phyloP scores from a whole-genome alignment of 1,140 invertebrate species.

The Cherax quadricarinatus region DNA sequence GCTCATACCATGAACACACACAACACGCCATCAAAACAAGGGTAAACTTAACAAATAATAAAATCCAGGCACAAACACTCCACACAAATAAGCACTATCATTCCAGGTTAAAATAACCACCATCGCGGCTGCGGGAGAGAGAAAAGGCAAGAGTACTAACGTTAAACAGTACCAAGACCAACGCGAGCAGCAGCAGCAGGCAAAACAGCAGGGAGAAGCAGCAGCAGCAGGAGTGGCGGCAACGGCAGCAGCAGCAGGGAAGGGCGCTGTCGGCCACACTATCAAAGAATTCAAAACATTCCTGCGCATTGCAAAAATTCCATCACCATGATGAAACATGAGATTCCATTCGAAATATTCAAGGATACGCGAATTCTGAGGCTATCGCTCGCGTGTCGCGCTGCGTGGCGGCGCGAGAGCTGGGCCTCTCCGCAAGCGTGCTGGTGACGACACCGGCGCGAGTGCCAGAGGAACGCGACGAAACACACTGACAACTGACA shows the following conservation, averaged over 20 bases:
- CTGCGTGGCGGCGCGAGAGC: not conserved
- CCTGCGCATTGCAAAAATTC: conserved; percentile 13
- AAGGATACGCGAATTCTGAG: not conserved
- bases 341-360: conserved; percentile 33
- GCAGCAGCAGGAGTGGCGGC: not conserved
- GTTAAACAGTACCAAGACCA: not conserved
- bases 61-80: too few species aligned
- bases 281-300: conserved; percentile 30
- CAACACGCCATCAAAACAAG: too few species aligned
- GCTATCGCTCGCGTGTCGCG: not conserved
- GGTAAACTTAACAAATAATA: too few species aligned
- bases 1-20: too few species aligned
- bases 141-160: too few species aligned
- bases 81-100: too few species aligned
- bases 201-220: not conserved
- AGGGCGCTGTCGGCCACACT: not conserved
- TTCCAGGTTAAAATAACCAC: too few species aligned
- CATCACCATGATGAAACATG: conserved; percentile 36
- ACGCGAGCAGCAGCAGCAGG: not conserved
- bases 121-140: too few species aligned
- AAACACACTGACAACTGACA: conserved; percentile 41
- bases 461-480: conserved; percentile 1
- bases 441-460: not conserved
- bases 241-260: not conserved
- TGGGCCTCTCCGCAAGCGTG: not conserved